These are phyloP conservation scores for Saccopteryx bilineata DNA, from an alignment of 2,113 vertebrate species.

Conservation along the genomic window DNA sequence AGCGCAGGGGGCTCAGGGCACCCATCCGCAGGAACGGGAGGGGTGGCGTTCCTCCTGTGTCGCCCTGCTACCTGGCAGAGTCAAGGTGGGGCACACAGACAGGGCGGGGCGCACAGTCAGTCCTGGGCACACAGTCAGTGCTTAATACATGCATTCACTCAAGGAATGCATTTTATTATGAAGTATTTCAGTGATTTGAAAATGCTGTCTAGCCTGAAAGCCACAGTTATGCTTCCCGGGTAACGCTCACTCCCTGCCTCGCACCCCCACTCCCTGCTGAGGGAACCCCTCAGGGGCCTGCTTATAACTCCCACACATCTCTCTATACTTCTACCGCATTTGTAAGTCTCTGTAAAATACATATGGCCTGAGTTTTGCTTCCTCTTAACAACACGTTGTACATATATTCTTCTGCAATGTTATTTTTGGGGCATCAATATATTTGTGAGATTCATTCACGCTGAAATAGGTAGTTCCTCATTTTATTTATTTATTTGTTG, in stretches of 20 bases:
- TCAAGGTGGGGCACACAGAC: no score
- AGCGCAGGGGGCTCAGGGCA: not conserved
- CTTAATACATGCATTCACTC: not conserved
- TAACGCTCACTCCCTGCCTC: not conserved
- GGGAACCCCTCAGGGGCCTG: not conserved
- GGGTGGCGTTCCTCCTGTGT: not conserved
- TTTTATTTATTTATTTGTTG: no score
- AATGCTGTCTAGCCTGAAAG: not conserved
- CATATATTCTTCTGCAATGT: not conserved
- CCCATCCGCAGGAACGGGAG: not conserved
- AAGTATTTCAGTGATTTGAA: not conserved
- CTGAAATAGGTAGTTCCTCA: not conserved
- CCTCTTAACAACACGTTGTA: not conserved
- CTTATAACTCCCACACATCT: not conserved
- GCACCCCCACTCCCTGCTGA: not conserved
- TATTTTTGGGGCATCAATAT: not conserved
- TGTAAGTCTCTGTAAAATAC: not conserved
- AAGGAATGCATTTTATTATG: not conserved
- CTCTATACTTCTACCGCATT: not conserved
- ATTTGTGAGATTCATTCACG: not conserved
- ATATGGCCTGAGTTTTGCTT: rapidly evolving
- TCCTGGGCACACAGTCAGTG: not conserved
- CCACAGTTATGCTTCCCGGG: no score
- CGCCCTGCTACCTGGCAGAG: not conserved
- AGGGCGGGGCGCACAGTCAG: no score